Evolutionary conservation across 1,140 invertebrate species (phyloP).

Genomic region (Apolygus lucorum): DNA sequence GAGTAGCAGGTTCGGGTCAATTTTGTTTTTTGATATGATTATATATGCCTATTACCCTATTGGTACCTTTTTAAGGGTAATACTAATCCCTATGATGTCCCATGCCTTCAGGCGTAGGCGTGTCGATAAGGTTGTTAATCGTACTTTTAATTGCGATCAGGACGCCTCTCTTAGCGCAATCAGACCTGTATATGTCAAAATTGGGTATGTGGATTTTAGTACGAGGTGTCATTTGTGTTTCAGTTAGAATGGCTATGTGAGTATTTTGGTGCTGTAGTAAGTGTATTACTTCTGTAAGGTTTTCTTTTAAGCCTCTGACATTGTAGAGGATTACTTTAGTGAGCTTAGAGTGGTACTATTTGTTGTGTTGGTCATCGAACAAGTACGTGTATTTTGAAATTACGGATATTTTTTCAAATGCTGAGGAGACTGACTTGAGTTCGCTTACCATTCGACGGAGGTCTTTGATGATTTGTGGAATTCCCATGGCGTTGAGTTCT

Average conservation of each 20-base stretch:
- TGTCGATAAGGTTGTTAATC: background rate
- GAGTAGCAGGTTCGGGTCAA: background rate
- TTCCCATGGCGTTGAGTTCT: background rate
- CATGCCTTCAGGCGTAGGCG: background rate
- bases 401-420: background rate
- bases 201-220: background rate
- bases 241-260: background rate
- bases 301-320: slow-evolving; percentile 4
- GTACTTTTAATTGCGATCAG: background rate
- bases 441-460: slow-evolving; percentile 1
- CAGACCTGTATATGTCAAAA: background rate
- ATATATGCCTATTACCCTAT: background rate
- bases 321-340: background rate
- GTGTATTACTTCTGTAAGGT: background rate
- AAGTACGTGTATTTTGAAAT: background rate
- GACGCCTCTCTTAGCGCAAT: background rate
- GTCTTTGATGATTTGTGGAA: background rate
- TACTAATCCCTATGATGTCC: background rate
- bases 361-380: background rate
- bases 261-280: background rate
- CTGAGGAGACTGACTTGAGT: background rate
- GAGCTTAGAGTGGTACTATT: background rate
- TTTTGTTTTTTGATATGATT: background rate
- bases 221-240: background rate
- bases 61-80: background rate